Evolutionary conservation across 2,113 vertebrate genomes (phyloP), one percentile per base, ranked within the genome.

Genomic region (Glaucidium brasilianum): DNA sequence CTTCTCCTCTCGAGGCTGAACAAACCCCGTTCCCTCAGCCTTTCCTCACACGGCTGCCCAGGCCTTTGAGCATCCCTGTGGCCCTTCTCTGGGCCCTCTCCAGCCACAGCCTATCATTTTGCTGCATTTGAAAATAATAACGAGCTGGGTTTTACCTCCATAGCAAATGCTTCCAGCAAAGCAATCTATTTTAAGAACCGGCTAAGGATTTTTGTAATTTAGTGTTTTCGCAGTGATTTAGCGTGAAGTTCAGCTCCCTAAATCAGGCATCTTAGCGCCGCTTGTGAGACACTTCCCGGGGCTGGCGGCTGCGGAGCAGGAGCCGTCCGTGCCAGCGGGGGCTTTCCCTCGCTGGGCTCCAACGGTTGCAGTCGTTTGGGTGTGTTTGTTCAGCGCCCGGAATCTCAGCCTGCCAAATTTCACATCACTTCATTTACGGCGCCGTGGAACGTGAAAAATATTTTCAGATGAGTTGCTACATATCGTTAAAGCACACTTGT

Each of bases 301-400:
- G 63, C 76, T 69, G 55, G n/a, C 4, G 5, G 39, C 8, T 7
- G 45, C 6, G 4, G 20, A 50, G 72, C 60, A 13, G 60, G 47
- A 72, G 32, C 49, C 5, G 0, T 7, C 35, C 5, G 1, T 12
- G 27, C n/a, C 9, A 11, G 35, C 1, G 2, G 45, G 45, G 68
- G 32, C 56, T 41, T 35, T 19, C 50, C 41, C 66, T 71, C 15
- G 3, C 30, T 8, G 11, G 25, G 41, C 69, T 67, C 47, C 66
- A 5, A 2, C 3, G 2, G 9, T 12, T 77, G 30, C 58, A 19
- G 1, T 10, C 21, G 1, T 11, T 43, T 1, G 15, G 37, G 6
- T 41, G 58, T 34, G n/a, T 47, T 49, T 41, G 80, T 22, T 66
- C 35, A 11, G 34, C 4, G 1, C 62, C 55, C 35, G 5, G 16